Evolutionary conservation across 2,113 vertebrate genomes (phyloP).

Genomic region (Dipodomys ordii): DNA sequence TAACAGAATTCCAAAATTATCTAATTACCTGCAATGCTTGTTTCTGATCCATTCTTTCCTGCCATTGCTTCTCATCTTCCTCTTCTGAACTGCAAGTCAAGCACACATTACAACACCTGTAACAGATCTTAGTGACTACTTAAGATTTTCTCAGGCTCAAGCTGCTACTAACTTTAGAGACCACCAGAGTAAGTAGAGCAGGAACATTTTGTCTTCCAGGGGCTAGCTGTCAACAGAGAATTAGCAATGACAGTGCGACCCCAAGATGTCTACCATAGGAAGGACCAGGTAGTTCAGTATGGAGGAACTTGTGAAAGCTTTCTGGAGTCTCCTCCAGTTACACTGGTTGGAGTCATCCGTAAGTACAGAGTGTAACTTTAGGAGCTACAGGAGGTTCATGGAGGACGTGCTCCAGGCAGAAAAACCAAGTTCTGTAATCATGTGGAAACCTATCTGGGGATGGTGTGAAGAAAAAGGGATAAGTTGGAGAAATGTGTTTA

Average conservation of each 20-base stretch:
- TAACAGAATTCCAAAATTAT: not conserved
- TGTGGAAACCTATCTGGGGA: not conserved
- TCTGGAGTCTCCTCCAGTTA: not conserved
- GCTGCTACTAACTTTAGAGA: not conserved
- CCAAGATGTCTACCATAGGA: not conserved
- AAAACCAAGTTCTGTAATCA: not conserved
- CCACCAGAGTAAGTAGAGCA: no score
- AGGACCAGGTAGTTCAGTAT: not conserved
- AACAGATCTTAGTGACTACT: not conserved
- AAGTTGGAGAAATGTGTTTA: not conserved
- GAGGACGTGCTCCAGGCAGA: not conserved
- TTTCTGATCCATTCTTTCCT: slow-evolving; percentile 86
- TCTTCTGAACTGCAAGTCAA: slow-evolving; percentile 90
- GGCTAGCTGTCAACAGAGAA: no score
- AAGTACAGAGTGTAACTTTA: not conserved
- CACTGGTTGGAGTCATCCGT: not conserved
- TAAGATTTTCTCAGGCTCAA: not conserved
- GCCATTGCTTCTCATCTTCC: slow-evolving; percentile 91
- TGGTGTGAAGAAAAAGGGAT: not conserved
- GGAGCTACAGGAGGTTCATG: not conserved
- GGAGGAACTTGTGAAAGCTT: not conserved
- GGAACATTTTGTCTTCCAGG: not conserved
- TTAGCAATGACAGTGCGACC: not conserved
- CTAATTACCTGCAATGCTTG: slow-evolving; percentile 89
- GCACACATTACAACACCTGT: not conserved